These are phyloP conservation scores for Zosterops pallidus DNA, from an alignment of 2,113 vertebrate species.

Conservation along the genomic window DNA sequence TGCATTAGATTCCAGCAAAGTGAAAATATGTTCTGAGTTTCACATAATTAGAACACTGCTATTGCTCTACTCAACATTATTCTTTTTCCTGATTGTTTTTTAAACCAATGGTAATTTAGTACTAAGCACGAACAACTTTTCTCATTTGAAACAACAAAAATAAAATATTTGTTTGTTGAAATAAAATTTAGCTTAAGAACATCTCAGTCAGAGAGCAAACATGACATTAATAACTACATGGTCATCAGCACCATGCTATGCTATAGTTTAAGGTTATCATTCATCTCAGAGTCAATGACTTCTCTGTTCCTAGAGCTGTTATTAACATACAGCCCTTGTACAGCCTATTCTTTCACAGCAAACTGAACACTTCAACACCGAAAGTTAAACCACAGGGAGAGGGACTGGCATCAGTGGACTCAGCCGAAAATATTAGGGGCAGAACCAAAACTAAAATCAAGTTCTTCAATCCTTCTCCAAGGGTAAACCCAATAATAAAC, in stretches of 20 bases:
- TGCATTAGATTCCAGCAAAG: not conserved
- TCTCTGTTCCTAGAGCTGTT: not conserved
- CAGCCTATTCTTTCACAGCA: not conserved
- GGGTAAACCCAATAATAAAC: not conserved
- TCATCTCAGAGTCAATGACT: not conserved
- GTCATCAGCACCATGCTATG: not conserved
- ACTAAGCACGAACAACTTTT: not conserved
- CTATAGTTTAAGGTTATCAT: not conserved
- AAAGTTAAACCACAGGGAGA: not conserved
- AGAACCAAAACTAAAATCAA: not conserved
- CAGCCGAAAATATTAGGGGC: not conserved
- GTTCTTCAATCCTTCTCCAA: not conserved
- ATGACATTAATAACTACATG: not conserved
- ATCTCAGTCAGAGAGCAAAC: not conserved
- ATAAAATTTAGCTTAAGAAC: not conserved
- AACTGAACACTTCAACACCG: not conserved
- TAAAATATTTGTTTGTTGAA: not conserved
- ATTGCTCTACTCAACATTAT: not conserved
- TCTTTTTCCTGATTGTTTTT: not conserved
- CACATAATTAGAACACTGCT: not conserved
- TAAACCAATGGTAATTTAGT: not conserved
- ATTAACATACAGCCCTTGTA: not conserved
- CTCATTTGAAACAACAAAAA: not conserved
- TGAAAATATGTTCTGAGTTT: not conserved
- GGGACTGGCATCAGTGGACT: not conserved